Base-by-base conservation (phyloP, 1,140 invertebrate species). In the Drosophila seguyi region DNA sequence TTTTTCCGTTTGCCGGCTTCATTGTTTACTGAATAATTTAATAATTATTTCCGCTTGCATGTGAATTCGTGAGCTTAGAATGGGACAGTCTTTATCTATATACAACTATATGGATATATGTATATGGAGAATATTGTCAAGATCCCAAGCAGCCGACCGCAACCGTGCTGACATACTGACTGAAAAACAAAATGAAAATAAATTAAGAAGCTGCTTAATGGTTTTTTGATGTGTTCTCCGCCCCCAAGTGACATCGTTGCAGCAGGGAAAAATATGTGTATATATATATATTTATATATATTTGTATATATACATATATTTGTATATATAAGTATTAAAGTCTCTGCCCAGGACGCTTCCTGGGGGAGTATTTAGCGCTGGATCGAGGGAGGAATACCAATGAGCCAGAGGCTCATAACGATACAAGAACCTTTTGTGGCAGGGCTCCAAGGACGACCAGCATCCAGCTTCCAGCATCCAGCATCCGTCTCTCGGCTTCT, bases 21-120 rank as follows among this genome's bases (percentile, higher is more conserved):
- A 68, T 78, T 75, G 75, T 66, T 79, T 83, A 22, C 52, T 47
- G 69, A 62, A 48, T 71, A 68, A 76, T 79, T 79, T 73, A 48
- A 53, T 86, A 88, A 88, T 87, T 88, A 83, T 79, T 87, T 87
- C 84, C 83, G 80, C 68, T 87, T 69, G 71, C 76, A 79, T 83
- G 84, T 50, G 71, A 86, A 62, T 36, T 62, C 48, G 62, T 55
- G 62, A 48, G 34, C 71, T 61, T 55, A 77, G 79, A 72, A 60
- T 58, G 47, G 41, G 47, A 50, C 27, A 50, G 16, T 31, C 27
- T 50, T 50, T 31, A 50, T 50, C 1, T 50, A 50, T 8, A 22
- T 27, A 16, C n/a, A n/a, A n/a, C n/a, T 47, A 47, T 14, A 8
- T 36, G 13, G 22, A 14, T 10, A 10, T n/a, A 22, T 16, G n/a